Conservation (phyloP, 2,113 vertebrate species). For the Carassius auratus region DNA sequence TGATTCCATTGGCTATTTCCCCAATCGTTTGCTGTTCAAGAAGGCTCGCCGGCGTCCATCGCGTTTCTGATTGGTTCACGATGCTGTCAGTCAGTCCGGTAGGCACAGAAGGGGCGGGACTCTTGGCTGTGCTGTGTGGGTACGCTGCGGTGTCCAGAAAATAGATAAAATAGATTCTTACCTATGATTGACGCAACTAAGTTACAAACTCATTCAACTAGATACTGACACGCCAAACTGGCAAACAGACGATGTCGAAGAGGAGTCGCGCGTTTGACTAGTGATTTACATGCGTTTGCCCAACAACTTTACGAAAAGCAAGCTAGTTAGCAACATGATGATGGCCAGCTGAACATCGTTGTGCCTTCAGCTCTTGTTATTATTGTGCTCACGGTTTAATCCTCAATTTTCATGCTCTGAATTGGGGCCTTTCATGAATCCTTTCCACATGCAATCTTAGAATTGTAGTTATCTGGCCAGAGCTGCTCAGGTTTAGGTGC, state of each 20-base stretch:
- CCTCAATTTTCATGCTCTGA: background rate
- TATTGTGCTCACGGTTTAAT: background rate
- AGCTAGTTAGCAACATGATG: slow-evolving; percentile 54
- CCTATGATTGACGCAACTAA: background rate
- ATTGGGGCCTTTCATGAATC: background rate
- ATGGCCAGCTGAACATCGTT: slow-evolving; percentile 30
- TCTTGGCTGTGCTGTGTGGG: slow-evolving; percentile 56
- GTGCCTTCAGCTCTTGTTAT: background rate
- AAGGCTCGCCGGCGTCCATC: slow-evolving; percentile 40
- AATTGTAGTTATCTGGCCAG: slow-evolving; percentile 11
- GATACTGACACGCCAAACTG: background rate
- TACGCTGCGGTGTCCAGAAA: slow-evolving; percentile 53
- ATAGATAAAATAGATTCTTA: slow-evolving; percentile 35
- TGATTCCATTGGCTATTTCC: slow-evolving; percentile 46
- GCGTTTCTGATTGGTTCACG: slow-evolving; percentile 62
- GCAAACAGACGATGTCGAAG: background rate
- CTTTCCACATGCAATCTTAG: background rate
- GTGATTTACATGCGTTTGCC: slow-evolving; percentile 37
- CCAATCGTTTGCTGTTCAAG: background rate
- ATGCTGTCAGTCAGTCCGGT: slow-evolving; percentile 39
- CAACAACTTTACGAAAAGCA: slow-evolving; percentile 44
- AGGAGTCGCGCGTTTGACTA: slow-evolving; percentile 43
- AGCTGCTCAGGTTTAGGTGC: background rate
- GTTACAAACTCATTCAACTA: background rate
- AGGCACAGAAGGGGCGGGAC: slow-evolving; percentile 68